Base-by-base conservation (phyloP, 2,888 invertebrate genomes). In the Chydorus sphaericus region DNA sequence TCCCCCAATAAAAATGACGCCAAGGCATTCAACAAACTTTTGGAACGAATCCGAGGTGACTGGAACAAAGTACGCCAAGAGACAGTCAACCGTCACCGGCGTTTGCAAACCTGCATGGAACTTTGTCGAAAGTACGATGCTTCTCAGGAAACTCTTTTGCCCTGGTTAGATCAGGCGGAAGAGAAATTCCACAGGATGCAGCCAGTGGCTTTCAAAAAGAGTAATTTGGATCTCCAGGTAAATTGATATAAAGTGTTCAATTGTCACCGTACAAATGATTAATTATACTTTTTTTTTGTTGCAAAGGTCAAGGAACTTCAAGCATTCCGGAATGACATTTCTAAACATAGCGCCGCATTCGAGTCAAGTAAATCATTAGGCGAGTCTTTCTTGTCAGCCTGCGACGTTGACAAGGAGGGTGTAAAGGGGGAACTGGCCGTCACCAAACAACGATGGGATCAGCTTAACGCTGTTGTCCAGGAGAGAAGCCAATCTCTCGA, bases 11-110 rank as follows among this genome's bases (percentile, higher is more conserved):
- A 65, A 57, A 66, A 65, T 31, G 80, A 80, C 62, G 75, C 75
- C 62, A 76, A 82, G 58, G 75, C 77, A 30, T 72, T 84, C 1
- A 82, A 83, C 65, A 76, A 82, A 51, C 91, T 91, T 65, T 71
- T 96, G 55, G 92, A 93, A 65, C 83, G 85, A 64, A 86, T 96
- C 64, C 86, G 89, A 68, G 78, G 83, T 29, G 85, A 87, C 61
- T 96, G 93, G 94, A 90, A 91, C 64, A 87, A 87, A 65, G 75
- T 96, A 55, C 83, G 90, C 63, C 82, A 89, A 60, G 88, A 89
- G 67, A 84, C 88, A 0, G 80, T 86, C 39, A 90, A 93, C 63
- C 77, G 91, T 48, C 82, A 92, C 66, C 87, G 85, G 0, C 76
- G 87, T 61, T 73, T 92, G 48, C 89, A 91, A 68, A 87, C 89